Evolutionary conservation across 2,888 invertebrate species (phyloP), one percentile per base, ranked within the genome.

Genomic region (Deilephila porcellus): DNA sequence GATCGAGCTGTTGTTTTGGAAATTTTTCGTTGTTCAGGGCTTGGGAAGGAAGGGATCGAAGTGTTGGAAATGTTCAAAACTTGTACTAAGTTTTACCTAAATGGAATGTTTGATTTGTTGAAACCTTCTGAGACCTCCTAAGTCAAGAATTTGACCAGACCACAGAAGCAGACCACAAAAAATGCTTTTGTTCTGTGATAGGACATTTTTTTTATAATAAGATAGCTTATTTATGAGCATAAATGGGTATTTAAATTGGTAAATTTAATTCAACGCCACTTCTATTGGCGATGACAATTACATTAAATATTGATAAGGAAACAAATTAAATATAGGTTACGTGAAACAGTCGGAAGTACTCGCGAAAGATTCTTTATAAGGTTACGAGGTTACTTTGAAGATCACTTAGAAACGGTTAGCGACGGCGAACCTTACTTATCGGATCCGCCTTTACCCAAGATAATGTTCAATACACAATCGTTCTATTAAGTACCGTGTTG

Each of bases 351-450:
- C 20, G 29, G 11, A 29, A 14, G 20, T 3, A 29, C 60, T 60
- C 29, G 7, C 7, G 19, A 34, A 4, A 19, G 37, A 63, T 17
- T 37, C n/a, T 63, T 7, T 0, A 37, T 34, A 29, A 62, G 34
- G 19, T 63, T 64, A 64, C 64, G 20, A 32, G 64, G 11, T 11
- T 8, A 19, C 34, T 63, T 64, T 64, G 64, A 64, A 64, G 6
- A 64, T 37, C 37, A 37, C 64, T 63, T 63, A 63, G n/a, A 2
- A 34, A 8, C 37, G 37, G 64, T 64, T 64, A 20, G 64, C 20
- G 32, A 63, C 62, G 62, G 6, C 19, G 32, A n/a, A n/a, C 64
- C 19, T 17, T n/a, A 37, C 37, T 37, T 37, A 62, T 25, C 62
- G 29, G 17, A 56, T 45, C 45, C 45, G 45, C 56, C n/a, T 56